Evolutionary conservation across 2,797 vertebrate species (phyloP).

Genomic region (Hypotaenidia philippensis): DNA sequence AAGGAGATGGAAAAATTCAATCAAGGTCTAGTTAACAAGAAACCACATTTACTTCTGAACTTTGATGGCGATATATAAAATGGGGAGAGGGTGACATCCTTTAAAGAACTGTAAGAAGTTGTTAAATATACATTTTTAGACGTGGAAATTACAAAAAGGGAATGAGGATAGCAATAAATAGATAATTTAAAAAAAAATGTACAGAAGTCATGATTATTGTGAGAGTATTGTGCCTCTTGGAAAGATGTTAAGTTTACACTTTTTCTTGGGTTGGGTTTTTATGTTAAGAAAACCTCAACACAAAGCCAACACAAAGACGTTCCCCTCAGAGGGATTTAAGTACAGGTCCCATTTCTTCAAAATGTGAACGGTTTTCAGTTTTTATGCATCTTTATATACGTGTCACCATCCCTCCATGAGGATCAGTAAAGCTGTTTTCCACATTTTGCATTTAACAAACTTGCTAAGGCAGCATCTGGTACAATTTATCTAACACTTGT

Average conservation of each 20-base stretch:
- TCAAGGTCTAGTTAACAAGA: not conserved
- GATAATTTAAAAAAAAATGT: not conserved
- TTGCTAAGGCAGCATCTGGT: not conserved
- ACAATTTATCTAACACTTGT: not conserved
- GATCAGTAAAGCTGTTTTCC: not conserved
- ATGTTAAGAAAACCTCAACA: not conserved
- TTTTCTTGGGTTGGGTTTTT: not conserved
- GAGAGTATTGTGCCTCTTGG: not conserved
- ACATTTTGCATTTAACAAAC: not conserved
- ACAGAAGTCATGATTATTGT: not conserved
- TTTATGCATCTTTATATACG: not conserved
- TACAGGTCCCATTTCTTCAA: not conserved
- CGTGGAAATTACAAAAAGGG: not conserved
- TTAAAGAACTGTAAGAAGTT: not conserved
- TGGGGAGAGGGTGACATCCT: not conserved
- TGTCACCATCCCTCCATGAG: not conserved
- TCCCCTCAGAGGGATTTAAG: not conserved
- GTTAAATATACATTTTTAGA: not conserved
- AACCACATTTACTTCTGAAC: not conserved
- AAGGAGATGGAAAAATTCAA: not conserved
- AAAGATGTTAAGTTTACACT: not conserved
- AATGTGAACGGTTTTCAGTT: not conserved
- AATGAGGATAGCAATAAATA: not conserved
- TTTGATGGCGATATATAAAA: not conserved
- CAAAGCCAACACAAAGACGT: not conserved